These are phyloP conservation scores for Aphidoletes aphidimyza DNA, from an alignment of 2,888 invertebrate species.

Conservation along the genomic window DNA sequence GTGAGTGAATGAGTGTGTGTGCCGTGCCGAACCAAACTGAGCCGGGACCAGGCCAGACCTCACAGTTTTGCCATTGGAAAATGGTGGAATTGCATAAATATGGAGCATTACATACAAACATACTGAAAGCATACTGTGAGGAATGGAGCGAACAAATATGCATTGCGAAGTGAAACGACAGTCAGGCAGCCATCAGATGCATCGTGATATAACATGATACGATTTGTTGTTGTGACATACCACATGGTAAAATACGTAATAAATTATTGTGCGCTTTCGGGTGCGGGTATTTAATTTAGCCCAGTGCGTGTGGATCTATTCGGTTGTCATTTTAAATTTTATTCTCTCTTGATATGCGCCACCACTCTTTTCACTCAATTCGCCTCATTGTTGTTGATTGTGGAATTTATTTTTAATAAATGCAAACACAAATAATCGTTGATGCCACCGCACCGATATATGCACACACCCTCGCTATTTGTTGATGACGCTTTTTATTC, in stretches of 20 bases:
- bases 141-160: no score
- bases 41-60: not conserved
- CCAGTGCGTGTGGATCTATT: conserved; percentile 4
- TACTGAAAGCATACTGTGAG: no score
- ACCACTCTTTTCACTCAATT: conserved; percentile 18
- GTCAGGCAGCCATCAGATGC: not conserved
- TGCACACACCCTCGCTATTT: not conserved
- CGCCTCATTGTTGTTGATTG: conserved; percentile 18
- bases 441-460: not conserved
- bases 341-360: not conserved
- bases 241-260: conserved; percentile 44
- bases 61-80: not conserved
- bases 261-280: conserved; percentile 3
- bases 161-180: not conserved
- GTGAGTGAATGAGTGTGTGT: not conserved
- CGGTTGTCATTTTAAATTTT: conserved; percentile 37
- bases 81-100: not conserved
- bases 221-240: not conserved
- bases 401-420: conserved; percentile 35
- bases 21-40: not conserved
- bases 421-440: conserved; percentile 7
- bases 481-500: not conserved
- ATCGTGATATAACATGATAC: conserved; percentile 12
- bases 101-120: not conserved
- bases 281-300: not conserved